Evolutionary conservation across 2,113 vertebrate species (phyloP), one percentile per base, ranked within the genome.

Genomic region (Scomber scombrus): DNA sequence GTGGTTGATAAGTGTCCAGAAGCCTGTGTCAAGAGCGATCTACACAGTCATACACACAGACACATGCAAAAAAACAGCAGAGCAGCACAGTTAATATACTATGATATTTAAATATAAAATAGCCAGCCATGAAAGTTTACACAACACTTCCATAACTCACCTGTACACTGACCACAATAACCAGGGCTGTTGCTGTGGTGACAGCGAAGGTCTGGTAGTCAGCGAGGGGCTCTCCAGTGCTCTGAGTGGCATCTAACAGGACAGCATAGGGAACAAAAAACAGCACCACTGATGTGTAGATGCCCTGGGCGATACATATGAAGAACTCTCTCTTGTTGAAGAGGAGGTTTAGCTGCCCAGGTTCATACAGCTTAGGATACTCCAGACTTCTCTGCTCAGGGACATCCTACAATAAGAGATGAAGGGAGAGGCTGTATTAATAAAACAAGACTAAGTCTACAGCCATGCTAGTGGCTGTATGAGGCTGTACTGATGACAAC

Each of bases 301-400:
- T 97, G 87, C 98, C 98, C 88, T 98, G 98, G 4, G 97, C 94
- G 0, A 99, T 98, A 94, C 97, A 98, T 94, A 99, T 97, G 93
- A 99, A 98, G 90, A 99, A 99, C 89, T 99, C 97, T 0, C 96
- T 94, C 92, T 99, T 99, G 95, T 99, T 99, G 95, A 99, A 99
- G 75, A 99, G 97, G 62, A 99, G 95, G 89, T 99, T 99, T 71
- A 99, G 94, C 94, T 99, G 98, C 15, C 98, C 98, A 0, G 98
- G 98, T 90, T 99, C 97, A 0, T 98, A 98, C 3, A 98, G 94
- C 84, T 99, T 99, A 1, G 98, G 98, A 86, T 97, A 96, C 88
- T 99, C 97, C 91, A 99, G 93, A 89, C 97, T 98, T 67, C 96
- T 95, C 76, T 97, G 96, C 78, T 99, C 97, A 0, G 97, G 96